These are phyloP conservation scores for Perognathus longimembris DNA, from an alignment of 2,113 vertebrate genomes.

Conservation along the genomic window DNA sequence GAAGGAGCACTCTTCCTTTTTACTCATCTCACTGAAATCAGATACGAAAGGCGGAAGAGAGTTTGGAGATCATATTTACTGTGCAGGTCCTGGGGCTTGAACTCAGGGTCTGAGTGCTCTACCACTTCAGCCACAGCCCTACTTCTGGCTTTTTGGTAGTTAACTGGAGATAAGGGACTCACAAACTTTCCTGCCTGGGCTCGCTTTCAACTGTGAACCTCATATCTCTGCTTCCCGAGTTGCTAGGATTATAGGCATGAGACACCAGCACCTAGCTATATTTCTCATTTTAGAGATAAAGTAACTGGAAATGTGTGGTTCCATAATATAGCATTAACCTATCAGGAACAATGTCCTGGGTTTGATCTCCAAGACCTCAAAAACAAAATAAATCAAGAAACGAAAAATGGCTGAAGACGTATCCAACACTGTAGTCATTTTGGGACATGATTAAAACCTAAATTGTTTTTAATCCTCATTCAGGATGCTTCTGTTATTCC, in stretches of 20 bases:
- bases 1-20: slow-evolving; percentile 28
- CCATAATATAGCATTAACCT: not conserved
- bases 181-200: too few species aligned
- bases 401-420: not conserved
- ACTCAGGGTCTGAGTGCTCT: too few species aligned
- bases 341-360: not conserved
- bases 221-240: too few species aligned
- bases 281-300: slow-evolving; percentile 30
- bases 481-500: not conserved
- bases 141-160: too few species aligned
- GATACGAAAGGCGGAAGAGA: not conserved
- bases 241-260: too few species aligned
- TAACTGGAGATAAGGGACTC: too few species aligned
- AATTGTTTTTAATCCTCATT: not conserved
- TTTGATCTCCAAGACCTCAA: not conserved
- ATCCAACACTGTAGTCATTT: not conserved
- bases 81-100: too few species aligned
- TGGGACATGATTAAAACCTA: not conserved
- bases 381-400: not conserved
- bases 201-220: too few species aligned
- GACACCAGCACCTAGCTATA: slow-evolving; percentile 2
- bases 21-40: slow-evolving; percentile 18
- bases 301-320: not conserved
- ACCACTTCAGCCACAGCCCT: too few species aligned
- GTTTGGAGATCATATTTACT: not conserved